Percentiles rank a stretch among this genome's conserved stretches.
Evolutionary conservation across 2,888 invertebrate species (phyloP).

Genomic region (Himalopsyche kuldschensis): DNA sequence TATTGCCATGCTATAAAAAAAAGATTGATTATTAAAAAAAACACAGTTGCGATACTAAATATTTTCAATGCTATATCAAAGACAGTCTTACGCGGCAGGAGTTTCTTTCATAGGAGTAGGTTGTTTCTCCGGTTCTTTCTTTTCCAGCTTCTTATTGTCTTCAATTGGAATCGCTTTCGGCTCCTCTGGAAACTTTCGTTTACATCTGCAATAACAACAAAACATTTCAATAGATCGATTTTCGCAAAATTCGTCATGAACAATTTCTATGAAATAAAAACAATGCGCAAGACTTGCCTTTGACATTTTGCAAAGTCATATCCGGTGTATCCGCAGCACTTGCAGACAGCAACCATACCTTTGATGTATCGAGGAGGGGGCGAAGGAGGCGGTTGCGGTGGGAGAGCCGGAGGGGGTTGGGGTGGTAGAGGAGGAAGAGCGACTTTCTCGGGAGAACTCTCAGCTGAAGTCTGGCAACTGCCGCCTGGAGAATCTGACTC

Average conservation of each 20-base stretch:
- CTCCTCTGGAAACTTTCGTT: constrained; percentile 70
- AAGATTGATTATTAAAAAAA: constrained; percentile 1
- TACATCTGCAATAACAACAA: constrained; percentile 57
- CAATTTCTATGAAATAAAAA: not conserved
- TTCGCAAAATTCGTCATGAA: not conserved
- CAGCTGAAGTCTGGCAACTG: constrained; percentile 14
- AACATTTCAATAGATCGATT: not conserved
- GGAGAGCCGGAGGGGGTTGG: constrained; percentile 50
- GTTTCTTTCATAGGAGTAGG: constrained; percentile 46
- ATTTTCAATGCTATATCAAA: not conserved
- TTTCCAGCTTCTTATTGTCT: constrained; percentile 56
- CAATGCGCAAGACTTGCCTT: constrained; percentile 48
- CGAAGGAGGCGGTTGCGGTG: constrained; percentile 59
- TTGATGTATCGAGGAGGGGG: constrained; percentile 66
- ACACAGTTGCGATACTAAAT: not conserved
- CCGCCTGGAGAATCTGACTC: constrained; percentile 7
- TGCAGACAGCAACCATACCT: constrained; percentile 78
- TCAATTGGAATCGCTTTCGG: constrained; percentile 63
- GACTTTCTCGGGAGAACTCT: constrained; percentile 30
- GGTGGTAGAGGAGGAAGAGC: constrained; percentile 9
- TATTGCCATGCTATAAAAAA: constrained; percentile 47
- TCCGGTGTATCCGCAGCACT: constrained; percentile 77
- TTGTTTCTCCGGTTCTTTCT: constrained; percentile 51
- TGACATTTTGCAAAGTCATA: constrained; percentile 79
- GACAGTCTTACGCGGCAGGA: constrained; percentile 38